Evolutionary conservation across 2,888 invertebrate species (phyloP), one percentile per base, ranked within the genome.

Genomic region (Drosophila recens): DNA sequence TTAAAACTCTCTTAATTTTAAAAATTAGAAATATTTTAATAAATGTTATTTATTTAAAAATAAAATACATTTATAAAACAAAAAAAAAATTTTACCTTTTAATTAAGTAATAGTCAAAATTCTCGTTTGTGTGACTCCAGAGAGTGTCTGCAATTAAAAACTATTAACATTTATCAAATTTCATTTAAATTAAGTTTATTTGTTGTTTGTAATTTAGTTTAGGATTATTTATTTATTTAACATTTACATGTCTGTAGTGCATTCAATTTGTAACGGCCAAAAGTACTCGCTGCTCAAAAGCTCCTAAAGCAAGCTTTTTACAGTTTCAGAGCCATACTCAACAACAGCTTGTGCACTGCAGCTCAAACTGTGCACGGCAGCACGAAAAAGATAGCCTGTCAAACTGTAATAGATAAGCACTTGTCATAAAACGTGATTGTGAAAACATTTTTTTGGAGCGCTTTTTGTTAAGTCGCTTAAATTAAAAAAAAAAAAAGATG

Each of bases 251-350:
- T 11, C 17, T 30, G 1, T 23, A 27, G 42, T 36, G 30, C 42
- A 10, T 70, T 71, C 5, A 51, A 53, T 45, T 33, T 27, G 17
- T 61, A 75, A 78, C 75, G 59, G 27, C 0, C 10, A 42, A 63
- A 57, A 57, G 59, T 56, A 8, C 23, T 17, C 17, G 13, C 13
- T 15, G 17, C n/a, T 9, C 1, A 1, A 30, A 78, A 75, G 75
- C 75, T 77, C n/a, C 15, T 36, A 30, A 9, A 8, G 3, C 30
- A 67, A 78, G 78, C 78, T 78, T 56, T 66, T 3, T 5, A 49
- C 45, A 75, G 75, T 54, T 57, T 49, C 3, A 52, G 10, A 3
- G 23, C 13, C 40, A 20, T 27, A 13, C 11, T 34, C n/a, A 0
- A 9, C 5, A 2, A 9, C 51, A 49, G 17, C 27, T 38, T 6